These are phyloP conservation scores for Phrynocephalus forsythii DNA, from an alignment of 2,797 vertebrate genomes.

Conservation along the genomic window DNA sequence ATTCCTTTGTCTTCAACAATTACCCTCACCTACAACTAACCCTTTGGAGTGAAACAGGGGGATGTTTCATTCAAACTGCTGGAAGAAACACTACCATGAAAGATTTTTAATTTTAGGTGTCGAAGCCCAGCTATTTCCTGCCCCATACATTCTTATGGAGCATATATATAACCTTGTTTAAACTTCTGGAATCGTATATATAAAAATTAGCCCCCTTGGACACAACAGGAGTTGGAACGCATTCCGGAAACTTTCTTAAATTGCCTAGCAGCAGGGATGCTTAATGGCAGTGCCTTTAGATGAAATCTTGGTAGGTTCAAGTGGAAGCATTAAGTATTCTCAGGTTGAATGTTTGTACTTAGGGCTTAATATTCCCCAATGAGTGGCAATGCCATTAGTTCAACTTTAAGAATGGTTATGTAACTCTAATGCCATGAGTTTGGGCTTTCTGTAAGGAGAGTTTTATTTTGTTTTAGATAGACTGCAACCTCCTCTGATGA, in stretches of 20 bases:
- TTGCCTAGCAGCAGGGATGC: constrained; percentile 8
- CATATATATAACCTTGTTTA: constrained; percentile 57
- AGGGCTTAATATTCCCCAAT: background rate
- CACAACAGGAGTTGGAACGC: constrained; percentile 47
- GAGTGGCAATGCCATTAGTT: background rate
- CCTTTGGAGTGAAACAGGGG: constrained; percentile 39
- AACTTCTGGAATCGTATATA: constrained; percentile 69
- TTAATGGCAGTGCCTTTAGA: constrained; percentile 14
- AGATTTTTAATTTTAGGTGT: constrained; percentile 72
- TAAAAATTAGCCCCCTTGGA: constrained; percentile 33
- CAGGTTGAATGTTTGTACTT: background rate
- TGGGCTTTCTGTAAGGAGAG: background rate
- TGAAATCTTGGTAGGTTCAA: constrained; percentile 21
- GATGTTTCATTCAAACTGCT: constrained; percentile 58
- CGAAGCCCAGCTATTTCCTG: constrained; percentile 76
- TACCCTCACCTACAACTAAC: constrained; percentile 42
- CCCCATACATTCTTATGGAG: constrained; percentile 48
- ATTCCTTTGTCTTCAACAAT: background rate
- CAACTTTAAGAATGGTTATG: background rate
- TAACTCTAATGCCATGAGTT: background rate
- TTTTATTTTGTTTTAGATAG: constrained; percentile 21
- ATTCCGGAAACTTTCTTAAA: constrained; percentile 59
- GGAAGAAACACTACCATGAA: constrained; percentile 51
- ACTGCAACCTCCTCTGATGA: background rate
- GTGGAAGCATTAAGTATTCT: background rate